Evolutionary conservation across 2,888 invertebrate species (phyloP).

Genomic region (Lasioglossum pauxillum): DNA sequence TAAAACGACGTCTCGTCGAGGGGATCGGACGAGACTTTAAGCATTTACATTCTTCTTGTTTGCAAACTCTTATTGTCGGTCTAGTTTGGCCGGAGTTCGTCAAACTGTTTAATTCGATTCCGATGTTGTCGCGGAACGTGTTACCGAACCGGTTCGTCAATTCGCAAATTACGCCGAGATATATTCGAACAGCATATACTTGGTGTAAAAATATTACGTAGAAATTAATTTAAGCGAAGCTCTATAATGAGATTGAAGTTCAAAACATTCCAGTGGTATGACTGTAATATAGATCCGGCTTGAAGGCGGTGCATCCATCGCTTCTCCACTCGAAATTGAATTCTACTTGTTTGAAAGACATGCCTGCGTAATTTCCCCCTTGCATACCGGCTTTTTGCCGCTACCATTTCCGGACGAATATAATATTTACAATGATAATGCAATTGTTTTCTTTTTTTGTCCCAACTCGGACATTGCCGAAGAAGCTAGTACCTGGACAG

Average conservation of each 20-base stretch:
- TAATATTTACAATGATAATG: not conserved
- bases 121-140: not conserved
- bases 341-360: not conserved
- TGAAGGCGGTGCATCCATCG: not conserved
- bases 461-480: not conserved
- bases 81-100: not conserved
- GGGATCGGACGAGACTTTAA: not conserved
- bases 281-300: not conserved
- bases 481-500: too few species aligned
- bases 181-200: not conserved
- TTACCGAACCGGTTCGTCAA: not conserved
- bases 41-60: slow-evolving; percentile 1
- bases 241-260: not conserved
- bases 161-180: not conserved
- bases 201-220: not conserved
- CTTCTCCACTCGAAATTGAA: not conserved
- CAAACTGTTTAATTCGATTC: not conserved
- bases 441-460: not conserved
- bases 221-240: not conserved
- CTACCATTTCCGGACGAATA: not conserved
- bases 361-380: not conserved
- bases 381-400: not conserved
- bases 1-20: not conserved
- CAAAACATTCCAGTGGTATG: not conserved
- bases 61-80: not conserved